These are phyloP conservation scores for Paracyprichromis sp. DNA, from an alignment of 2,113 vertebrate species.

Conservation along the genomic window DNA sequence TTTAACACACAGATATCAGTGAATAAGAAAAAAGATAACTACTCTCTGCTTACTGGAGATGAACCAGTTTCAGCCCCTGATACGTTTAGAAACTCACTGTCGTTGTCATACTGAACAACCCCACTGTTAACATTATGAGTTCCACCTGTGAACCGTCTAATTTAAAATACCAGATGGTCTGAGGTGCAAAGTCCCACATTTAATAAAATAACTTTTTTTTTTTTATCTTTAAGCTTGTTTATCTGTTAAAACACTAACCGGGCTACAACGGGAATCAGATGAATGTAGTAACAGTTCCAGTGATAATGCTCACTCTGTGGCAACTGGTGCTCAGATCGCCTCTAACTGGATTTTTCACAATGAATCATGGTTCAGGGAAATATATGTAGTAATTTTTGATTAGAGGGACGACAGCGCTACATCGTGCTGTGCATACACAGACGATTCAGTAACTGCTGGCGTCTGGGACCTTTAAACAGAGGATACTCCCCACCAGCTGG, in stretches of 20 bases:
- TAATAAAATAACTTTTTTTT: accelerated
- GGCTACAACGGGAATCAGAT: neutral
- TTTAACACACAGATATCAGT: neutral
- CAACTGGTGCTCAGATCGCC: neutral
- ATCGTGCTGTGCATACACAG: neutral
- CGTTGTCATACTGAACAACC: neutral
- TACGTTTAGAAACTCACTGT: neutral
- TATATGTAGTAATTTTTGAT: neutral
- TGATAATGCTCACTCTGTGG: neutral
- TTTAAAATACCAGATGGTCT: neutral
- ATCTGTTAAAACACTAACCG: accelerated
- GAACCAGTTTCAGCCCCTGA: neutral
- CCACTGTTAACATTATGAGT: neutral
- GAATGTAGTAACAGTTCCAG: neutral
- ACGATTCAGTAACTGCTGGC: neutral
- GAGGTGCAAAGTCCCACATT: neutral
- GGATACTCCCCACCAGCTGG: neutral
- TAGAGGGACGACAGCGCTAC: neutral
- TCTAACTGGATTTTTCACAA: neutral
- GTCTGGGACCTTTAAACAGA: neutral
- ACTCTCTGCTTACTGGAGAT: neutral
- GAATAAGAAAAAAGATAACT: neutral
- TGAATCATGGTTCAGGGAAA: neutral
- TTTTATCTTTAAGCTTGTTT: neutral
- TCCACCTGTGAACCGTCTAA: neutral